Evolutionary conservation across 2,797 vertebrate genomes (phyloP).

Genomic region (Tapirus indicus): DNA sequence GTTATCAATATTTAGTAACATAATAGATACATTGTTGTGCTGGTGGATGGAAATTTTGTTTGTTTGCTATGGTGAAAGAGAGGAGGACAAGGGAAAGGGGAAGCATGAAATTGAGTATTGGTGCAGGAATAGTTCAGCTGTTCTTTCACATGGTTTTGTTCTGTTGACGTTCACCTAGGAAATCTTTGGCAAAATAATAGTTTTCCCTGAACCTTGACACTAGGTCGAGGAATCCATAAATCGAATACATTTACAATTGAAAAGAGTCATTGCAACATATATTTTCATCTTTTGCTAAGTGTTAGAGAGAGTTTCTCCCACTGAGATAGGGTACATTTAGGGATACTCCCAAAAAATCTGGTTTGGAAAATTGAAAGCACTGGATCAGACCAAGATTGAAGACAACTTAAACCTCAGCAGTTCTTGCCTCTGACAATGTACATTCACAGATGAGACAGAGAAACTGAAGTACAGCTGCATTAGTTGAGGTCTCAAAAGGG

Average conservation of each 20-base stretch:
- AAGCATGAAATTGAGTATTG: neutral
- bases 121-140: neutral
- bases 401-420: neutral
- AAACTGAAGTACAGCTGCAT: neutral
- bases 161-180: neutral
- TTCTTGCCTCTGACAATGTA: neutral
- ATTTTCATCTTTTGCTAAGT: neutral
- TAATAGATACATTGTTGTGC: neutral
- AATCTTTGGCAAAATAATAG: neutral
- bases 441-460: neutral
- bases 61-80: neutral
- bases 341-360: neutral
- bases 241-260: neutral
- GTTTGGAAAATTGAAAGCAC: neutral
- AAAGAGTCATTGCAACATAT: neutral
- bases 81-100: neutral
- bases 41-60: neutral
- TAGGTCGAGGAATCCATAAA: neutral
- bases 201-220: neutral
- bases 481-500: neutral
- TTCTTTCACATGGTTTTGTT: neutral
- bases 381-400: neutral
- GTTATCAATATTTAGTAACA: neutral
- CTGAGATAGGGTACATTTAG: neutral
- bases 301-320: neutral